phyloP scores from a whole-genome alignment of 2,888 invertebrate species.

The Temnothorax rugatulus region DNA sequence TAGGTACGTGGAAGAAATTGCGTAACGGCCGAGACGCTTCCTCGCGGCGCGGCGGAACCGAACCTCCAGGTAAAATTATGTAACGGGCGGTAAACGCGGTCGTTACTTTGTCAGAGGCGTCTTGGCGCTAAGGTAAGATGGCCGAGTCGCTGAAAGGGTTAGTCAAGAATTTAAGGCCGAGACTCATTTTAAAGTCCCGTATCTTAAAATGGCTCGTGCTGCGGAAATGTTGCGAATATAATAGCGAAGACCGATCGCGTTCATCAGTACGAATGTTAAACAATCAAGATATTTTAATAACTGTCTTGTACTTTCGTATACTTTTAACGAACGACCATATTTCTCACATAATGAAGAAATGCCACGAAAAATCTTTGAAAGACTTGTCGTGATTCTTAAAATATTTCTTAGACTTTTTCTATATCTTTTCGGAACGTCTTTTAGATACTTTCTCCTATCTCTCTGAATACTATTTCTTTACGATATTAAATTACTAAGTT shows the following conservation, averaged over 20 bases:
- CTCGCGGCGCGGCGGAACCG: constrained; percentile 27
- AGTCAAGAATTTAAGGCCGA: constrained; percentile 17
- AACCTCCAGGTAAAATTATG: constrained; percentile 51
- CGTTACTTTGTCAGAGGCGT: constrained; percentile 49
- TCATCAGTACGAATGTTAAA: neutral
- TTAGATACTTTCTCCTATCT: neutral
- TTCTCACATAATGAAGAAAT: neutral
- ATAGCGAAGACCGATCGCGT: neutral
- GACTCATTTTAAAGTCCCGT: constrained; percentile 20
- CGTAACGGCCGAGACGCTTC: constrained; percentile 51
- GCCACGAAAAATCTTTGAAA: neutral
- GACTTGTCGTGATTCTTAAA: neutral
- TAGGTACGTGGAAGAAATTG: constrained; percentile 48
- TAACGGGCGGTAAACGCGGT: constrained; percentile 53
- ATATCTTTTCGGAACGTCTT: neutral
- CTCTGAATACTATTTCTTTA: neutral
- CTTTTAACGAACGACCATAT: neutral
- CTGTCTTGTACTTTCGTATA: neutral
- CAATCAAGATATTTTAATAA: neutral
- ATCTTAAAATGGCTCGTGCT: neutral
- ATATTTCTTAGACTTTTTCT: neutral
- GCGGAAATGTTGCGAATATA: neutral
- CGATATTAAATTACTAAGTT: constrained; percentile 9
- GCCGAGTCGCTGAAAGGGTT: constrained; percentile 38
- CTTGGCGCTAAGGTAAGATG: constrained; percentile 3